Base-by-base conservation (phyloP, 2,888 invertebrate genomes). In the Branchellion lobata region DNA sequence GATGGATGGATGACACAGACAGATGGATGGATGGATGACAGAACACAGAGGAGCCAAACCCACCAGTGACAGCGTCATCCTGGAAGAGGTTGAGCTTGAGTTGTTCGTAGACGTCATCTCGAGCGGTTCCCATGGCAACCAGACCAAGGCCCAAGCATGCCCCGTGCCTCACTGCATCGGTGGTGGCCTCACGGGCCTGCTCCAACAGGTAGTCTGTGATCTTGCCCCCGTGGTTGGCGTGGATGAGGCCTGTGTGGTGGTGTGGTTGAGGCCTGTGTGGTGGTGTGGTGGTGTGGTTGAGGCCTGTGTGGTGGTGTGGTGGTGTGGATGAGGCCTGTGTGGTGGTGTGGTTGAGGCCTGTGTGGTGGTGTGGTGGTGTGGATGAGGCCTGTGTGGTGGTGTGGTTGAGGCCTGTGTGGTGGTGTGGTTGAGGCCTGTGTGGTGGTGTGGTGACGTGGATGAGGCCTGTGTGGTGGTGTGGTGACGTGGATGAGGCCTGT, bases 191-290 rank as follows among this genome's bases (percentile, higher is more conserved):
- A 89, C 95, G 95, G 83, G 99, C 89, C 88, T 99, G 97, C 79
- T 94, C 93, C 85, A 96, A 90, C 83, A 99, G 91, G 89, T 98
- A 99, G 87, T 98, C 96, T 80, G 88, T 89, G 84, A 88, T 88
- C 40, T 96, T 95, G 82, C 93, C 94, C 8, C 99, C 99, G 88
- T 99, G 99, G 88, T 99, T 99, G 14, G 98, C 98, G 87, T 99
- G 98, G 84, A 99, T 99, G 79, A 99, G 90, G 81, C 98, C 97
- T 88, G 29, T 21, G 18, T 1, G n/a, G 11, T 5, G 33, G 29
- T 5, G 65, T 65, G 8, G 65, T 8, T 65, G 65, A 65, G 47
- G 18, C 47, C n/a, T 65, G 29, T 65, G 8, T 8, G 29, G n/a
- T 8, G 24, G 65, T 65, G 65, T 8, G 24, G 8, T n/a, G n/a